phyloP scores from a whole-genome alignment of 2,797 vertebrate genomes.

The Coregonus suidteri region DNA sequence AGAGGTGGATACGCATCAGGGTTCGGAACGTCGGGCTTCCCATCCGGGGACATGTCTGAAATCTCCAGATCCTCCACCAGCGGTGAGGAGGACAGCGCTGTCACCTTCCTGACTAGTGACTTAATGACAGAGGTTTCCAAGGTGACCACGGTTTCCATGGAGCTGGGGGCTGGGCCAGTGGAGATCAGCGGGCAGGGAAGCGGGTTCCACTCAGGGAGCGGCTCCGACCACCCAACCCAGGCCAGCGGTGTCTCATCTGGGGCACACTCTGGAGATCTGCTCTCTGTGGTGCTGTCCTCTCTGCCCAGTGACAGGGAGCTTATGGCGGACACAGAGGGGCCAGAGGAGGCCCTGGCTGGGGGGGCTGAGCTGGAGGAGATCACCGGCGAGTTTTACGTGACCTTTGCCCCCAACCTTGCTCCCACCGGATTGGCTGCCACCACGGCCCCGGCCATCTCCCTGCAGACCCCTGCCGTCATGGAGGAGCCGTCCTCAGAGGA shows the following conservation, averaged over 20 bases:
- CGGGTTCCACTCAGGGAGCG: constrained; percentile 53
- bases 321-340: constrained; percentile 48
- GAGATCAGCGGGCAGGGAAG: constrained; percentile 67
- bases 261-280: constrained; percentile 57
- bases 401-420: constrained; percentile 24
- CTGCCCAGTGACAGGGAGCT: constrained; percentile 61
- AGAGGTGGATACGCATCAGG: constrained; percentile 76
- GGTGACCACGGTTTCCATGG: constrained; percentile 64
- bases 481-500: constrained; percentile 38
- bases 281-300: constrained; percentile 56
- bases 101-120: constrained; percentile 76
- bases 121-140: constrained; percentile 71
- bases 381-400: constrained; percentile 34
- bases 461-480: constrained; percentile 34
- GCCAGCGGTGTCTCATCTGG: constrained; percentile 62
- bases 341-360: constrained; percentile 59
- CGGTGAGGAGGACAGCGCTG: constrained; percentile 53
- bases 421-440: constrained; percentile 43
- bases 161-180: constrained; percentile 74
- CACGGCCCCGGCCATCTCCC: constrained; percentile 28
- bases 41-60: constrained; percentile 69
- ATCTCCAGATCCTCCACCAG: constrained; percentile 55
- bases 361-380: constrained; percentile 58
- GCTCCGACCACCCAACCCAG: constrained; percentile 49
- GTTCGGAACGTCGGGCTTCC: constrained; percentile 62